Conservation (phyloP, 1,140 invertebrate genomes). For the Drosophila kurseongensis region DNA sequence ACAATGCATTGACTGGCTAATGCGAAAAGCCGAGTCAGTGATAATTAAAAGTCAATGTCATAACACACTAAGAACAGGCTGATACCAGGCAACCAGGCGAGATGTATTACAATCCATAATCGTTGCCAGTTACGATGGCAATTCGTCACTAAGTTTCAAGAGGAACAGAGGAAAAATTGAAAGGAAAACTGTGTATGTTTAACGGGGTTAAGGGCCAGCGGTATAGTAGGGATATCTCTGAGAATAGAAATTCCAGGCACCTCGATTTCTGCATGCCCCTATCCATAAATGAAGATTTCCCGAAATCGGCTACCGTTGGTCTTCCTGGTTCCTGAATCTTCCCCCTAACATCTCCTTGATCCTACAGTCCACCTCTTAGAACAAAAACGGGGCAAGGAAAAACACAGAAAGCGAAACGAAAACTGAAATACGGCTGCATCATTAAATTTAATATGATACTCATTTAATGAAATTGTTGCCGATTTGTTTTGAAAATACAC, state of each 20-base stretch:
- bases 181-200: background rate
- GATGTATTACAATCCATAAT: conserved; percentile 78
- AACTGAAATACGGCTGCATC: conserved; percentile 85
- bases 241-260: conserved; percentile 68
- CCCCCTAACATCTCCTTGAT: conserved; percentile 2
- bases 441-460: conserved; percentile 85
- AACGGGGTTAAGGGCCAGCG: conserved; percentile 16
- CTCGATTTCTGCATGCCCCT: conserved; percentile 32
- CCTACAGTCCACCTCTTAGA: conserved; percentile 36
- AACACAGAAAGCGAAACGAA: conserved; percentile 71
- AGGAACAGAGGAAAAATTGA: background rate
- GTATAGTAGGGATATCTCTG: conserved; percentile 65
- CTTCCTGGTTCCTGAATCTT: conserved; percentile 8
- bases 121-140: conserved; percentile 58
- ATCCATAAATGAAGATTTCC: conserved; percentile 63
- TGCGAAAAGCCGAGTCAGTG: conserved; percentile 17
- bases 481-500: conserved; percentile 85
- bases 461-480: conserved; percentile 85
- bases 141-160: conserved; percentile 54
- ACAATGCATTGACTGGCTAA: conserved; percentile 26
- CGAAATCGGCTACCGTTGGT: conserved; percentile 63
- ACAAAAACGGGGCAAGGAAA: conserved; percentile 54
- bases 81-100: conserved; percentile 56
- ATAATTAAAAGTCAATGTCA: conserved; percentile 74
- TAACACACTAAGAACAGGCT: conserved; percentile 7